phyloP scores from a whole-genome alignment of 2,797 vertebrate genomes.

The Buphagus erythrorhynchus region DNA sequence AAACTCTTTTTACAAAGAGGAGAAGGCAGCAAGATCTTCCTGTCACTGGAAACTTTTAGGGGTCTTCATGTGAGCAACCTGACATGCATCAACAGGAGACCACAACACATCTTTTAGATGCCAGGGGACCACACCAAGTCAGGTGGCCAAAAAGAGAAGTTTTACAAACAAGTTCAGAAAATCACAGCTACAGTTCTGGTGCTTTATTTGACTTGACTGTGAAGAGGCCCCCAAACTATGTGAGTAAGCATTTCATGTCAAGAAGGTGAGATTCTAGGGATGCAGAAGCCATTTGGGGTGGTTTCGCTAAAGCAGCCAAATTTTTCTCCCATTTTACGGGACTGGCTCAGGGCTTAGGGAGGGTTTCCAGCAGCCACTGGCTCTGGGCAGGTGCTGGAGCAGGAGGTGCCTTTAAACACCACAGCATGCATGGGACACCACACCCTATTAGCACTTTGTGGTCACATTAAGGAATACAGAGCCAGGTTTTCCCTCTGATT shows the following conservation, averaged over 20 bases:
- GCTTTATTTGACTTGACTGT: not conserved
- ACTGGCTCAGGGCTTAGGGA: not conserved
- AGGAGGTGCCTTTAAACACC: not conserved
- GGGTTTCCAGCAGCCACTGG: not conserved
- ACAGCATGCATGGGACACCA: accelerated
- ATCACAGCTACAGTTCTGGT: not conserved
- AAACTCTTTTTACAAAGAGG: not conserved
- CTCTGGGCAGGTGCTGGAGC: not conserved
- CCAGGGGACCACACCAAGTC: not conserved
- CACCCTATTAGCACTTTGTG: not conserved
- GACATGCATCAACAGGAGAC: not conserved
- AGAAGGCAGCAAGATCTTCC: not conserved
- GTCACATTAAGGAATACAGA: not conserved
- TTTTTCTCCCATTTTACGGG: not conserved
- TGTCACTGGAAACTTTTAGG: not conserved
- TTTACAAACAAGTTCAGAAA: not conserved
- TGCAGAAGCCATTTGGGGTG: not conserved
- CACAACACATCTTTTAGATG: not conserved
- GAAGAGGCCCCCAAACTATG: not conserved
- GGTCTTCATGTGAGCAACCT: not conserved
- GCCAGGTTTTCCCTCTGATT: not conserved
- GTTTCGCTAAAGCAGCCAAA: not conserved
- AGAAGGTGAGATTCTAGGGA: not conserved
- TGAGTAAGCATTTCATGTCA: not conserved
- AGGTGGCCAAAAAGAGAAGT: not conserved